Percentiles rank a stretch among this genome's conserved stretches.
These are phyloP conservation scores for Metellina segmentata DNA, from an alignment of 2,888 invertebrate species.

Conservation along the genomic window DNA sequence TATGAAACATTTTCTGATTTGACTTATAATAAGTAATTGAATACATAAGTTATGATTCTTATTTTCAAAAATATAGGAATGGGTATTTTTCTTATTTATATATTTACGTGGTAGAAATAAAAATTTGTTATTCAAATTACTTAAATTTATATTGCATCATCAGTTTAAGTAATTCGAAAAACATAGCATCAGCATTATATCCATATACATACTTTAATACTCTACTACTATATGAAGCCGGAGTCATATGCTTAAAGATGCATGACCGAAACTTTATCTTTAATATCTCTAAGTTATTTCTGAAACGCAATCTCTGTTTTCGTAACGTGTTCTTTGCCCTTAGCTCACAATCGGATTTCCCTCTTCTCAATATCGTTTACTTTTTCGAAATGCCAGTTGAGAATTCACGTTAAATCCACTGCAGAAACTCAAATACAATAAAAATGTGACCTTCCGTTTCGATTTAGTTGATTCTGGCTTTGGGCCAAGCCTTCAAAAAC, in stretches of 20 bases:
- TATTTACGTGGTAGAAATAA: too few relatives aligned
- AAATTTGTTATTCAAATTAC: too few relatives aligned
- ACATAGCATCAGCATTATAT: too few relatives aligned
- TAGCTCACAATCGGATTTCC: neutral
- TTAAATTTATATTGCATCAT: too few relatives aligned
- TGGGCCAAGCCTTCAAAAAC: constrained; percentile 53
- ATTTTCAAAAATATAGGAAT: too few relatives aligned
- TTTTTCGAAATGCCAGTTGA: constrained; percentile 31
- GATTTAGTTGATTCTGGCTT: constrained; percentile 53
- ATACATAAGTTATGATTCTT: too few relatives aligned
- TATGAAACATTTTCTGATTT: too few relatives aligned
- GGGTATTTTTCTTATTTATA: too few relatives aligned
- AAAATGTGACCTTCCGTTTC: constrained; percentile 42
- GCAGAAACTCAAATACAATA: constrained; percentile 17
- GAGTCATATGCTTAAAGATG: neutral
- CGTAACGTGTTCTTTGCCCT: neutral
- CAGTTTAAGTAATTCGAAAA: too few relatives aligned
- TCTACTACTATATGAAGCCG: too few relatives aligned
- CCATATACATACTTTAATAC: too few relatives aligned
- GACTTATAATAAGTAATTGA: too few relatives aligned
- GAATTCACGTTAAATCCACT: constrained; percentile 19
- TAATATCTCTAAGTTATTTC: neutral
- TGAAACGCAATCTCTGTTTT: neutral
- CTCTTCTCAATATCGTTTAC: constrained; percentile 19
- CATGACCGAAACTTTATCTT: neutral